phyloP scores from a whole-genome alignment of 2,797 vertebrate genomes.

The Orientallactaga sibirica region DNA sequence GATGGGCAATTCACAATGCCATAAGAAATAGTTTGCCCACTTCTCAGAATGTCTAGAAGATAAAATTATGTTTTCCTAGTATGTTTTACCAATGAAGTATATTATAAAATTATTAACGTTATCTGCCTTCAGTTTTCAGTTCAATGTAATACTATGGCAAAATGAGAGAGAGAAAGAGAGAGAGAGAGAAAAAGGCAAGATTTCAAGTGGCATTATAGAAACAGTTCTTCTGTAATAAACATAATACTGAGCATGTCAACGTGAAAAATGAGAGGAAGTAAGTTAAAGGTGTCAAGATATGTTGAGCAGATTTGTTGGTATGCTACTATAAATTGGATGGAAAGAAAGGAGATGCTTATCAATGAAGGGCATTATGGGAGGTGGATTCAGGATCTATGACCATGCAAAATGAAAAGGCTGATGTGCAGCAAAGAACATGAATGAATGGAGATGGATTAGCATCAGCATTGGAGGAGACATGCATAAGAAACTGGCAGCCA shows the following conservation, averaged over 20 bases:
- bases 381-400: fast-evolving
- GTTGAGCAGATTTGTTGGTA: not conserved
- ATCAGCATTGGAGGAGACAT: not conserved
- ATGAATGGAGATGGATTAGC: not conserved
- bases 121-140: not conserved
- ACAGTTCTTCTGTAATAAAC: not conserved
- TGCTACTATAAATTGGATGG: no score
- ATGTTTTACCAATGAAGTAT: not conserved
- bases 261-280: not conserved
- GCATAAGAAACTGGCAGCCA: not conserved
- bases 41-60: not conserved
- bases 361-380: not conserved
- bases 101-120: not conserved
- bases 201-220: not conserved
- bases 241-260: not conserved
- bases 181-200: not conserved
- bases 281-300: not conserved
- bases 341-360: not conserved
- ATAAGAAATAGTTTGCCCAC: not conserved
- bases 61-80: not conserved
- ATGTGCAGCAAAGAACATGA: not conserved
- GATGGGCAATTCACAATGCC: not conserved
- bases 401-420: not conserved
- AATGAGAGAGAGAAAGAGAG: not conserved
- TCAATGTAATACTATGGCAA: not conserved